These are phyloP conservation scores for Pangasius larnaudii DNA, from an alignment of 2,797 vertebrate genomes.

Conservation along the genomic window DNA sequence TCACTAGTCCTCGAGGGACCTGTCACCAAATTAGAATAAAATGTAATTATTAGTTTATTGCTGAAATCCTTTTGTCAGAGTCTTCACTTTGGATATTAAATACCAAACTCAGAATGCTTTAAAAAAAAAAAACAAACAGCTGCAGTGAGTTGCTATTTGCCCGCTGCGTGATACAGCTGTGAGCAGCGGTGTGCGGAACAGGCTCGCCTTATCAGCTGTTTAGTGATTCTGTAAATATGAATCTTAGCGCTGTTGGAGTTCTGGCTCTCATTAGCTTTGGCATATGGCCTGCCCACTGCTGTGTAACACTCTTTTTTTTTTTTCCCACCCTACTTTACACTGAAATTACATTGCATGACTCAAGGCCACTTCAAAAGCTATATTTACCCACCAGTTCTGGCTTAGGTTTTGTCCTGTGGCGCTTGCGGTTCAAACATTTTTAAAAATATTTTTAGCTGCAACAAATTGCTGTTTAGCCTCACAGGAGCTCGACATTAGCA, in stretches of 20 bases:
- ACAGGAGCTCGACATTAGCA: not conserved
- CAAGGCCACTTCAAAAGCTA: conserved; percentile 23
- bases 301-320: conserved; percentile 15
- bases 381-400: not conserved
- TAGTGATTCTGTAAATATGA: conserved; percentile 43
- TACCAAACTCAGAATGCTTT: not conserved
- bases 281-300: conserved; percentile 25
- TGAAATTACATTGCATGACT: conserved; percentile 21
- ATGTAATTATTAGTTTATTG: not conserved
- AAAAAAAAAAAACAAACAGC: not conserved
- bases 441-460: conserved; percentile 8
- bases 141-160: not conserved
- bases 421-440: not conserved
- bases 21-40: not conserved
- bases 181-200: conserved; percentile 15
- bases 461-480: conserved; percentile 19
- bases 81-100: not conserved
- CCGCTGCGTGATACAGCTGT: not conserved
- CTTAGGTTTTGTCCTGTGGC: conserved; percentile 9
- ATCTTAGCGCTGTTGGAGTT: conserved; percentile 30
- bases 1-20: no score
- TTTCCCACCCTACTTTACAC: conserved; percentile 15
- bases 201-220: conserved; percentile 34
- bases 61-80: not conserved
- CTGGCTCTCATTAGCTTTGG: conserved; percentile 36